These are phyloP conservation scores for Cydia fagiglandana DNA, from an alignment of 1,140 invertebrate species.

Conservation along the genomic window DNA sequence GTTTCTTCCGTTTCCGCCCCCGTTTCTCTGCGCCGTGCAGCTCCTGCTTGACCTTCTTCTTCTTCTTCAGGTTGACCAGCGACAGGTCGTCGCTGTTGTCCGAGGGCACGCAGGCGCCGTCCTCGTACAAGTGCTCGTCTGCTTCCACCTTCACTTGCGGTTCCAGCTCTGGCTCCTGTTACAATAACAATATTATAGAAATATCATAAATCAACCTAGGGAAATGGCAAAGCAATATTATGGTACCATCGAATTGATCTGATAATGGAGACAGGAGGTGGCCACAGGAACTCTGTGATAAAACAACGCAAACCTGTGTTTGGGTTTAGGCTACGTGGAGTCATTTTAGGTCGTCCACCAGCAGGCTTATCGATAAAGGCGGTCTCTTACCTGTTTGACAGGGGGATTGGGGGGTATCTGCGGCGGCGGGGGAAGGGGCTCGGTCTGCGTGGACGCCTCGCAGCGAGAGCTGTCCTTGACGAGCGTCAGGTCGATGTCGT, in stretches of 20 bases:
- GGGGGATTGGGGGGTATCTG: neutral
- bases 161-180: conserved; percentile 43
- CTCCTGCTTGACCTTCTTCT: conserved; percentile 49
- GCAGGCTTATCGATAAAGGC: neutral
- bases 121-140: conserved; percentile 10
- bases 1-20: conserved; percentile 48
- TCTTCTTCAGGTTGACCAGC: conserved; percentile 56
- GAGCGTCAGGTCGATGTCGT: conserved; percentile 47
- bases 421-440: neutral
- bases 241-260: too few species aligned
- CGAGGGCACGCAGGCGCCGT: conserved; percentile 42
- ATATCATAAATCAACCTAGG: too few species aligned
- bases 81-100: conserved; percentile 64
- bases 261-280: too few species aligned
- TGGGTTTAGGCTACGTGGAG: too few species aligned
- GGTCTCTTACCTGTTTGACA: neutral
- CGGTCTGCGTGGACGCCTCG: conserved; percentile 22
- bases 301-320: too few species aligned
- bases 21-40: conserved; percentile 50
- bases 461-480: conserved; percentile 44
- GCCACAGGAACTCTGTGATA: too few species aligned
- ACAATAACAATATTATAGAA: too few species aligned
- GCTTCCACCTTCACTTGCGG: conserved; percentile 47
- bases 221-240: too few species aligned
- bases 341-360: too few species aligned